phyloP scores from a whole-genome alignment of 2,888 invertebrate species.

The Villa cingulata region DNA sequence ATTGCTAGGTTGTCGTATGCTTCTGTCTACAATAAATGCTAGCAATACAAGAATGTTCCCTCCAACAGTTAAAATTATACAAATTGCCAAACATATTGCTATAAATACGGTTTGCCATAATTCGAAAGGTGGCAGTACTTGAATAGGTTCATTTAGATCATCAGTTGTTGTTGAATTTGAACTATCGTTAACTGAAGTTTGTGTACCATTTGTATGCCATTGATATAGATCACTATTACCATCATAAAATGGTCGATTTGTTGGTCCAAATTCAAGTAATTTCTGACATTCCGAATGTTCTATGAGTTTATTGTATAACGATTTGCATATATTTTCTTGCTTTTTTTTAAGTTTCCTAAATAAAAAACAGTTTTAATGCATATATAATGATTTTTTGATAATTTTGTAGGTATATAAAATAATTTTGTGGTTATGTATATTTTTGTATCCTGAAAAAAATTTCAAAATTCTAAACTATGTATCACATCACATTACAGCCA shows the following conservation, averaged over 20 bases:
- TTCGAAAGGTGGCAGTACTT: slow-evolving; percentile 70
- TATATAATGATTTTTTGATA: too few relatives aligned
- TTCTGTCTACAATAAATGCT: slow-evolving; percentile 87
- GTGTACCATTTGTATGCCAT: slow-evolving; percentile 32
- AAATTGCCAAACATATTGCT: slow-evolving; percentile 71
- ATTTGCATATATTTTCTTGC: slow-evolving; percentile 58
- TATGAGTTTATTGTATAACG: slow-evolving; percentile 46
- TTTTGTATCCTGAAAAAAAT: too few relatives aligned
- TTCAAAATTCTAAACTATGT: too few relatives aligned
- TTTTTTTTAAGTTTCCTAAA: slow-evolving; percentile 59
- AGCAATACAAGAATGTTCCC: slow-evolving; percentile 92
- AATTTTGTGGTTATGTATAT: too few relatives aligned
- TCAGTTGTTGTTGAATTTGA: slow-evolving; percentile 21
- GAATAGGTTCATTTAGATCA: slow-evolving; percentile 28
- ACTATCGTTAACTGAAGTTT: slow-evolving; percentile 24
- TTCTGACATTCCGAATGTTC: slow-evolving; percentile 48
- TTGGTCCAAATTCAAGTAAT: slow-evolving; percentile 36
- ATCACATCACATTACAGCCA: too few relatives aligned
- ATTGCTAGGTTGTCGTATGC: slow-evolving; percentile 93
- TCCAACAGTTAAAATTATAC: slow-evolving; percentile 82
- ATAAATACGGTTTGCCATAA: slow-evolving; percentile 83
- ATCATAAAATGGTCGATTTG: slow-evolving; percentile 35
- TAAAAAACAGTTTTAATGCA: too few relatives aligned
- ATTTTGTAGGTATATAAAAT: too few relatives aligned
- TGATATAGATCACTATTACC: slow-evolving; percentile 30